A percentile compares a stretch with the other conserved stretches of the same genome.
phyloP scores from a whole-genome alignment of 2,888 invertebrate genomes.

The Mesorhabditis sp. region DNA sequence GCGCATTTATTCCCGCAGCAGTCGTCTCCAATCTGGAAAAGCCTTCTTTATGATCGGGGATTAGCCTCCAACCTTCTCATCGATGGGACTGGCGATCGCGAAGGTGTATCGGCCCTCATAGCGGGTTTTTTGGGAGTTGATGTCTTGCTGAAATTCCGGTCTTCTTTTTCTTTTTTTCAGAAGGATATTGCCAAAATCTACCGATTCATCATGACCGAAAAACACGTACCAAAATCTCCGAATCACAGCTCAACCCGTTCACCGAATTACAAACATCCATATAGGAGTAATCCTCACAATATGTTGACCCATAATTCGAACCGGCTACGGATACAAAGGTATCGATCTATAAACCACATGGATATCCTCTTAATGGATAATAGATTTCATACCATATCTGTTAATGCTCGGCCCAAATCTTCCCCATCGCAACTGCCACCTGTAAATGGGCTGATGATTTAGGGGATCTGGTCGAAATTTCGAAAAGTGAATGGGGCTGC shows the following conservation, averaged over 20 bases:
- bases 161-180: neutral
- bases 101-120: neutral
- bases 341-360: neutral
- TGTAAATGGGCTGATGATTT: neutral
- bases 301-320: neutral
- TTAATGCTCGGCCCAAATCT: neutral
- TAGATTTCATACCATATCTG: neutral
- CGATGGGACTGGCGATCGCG: neutral
- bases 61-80: neutral
- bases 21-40: neutral
- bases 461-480: too few relatives aligned
- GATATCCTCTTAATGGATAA: neutral
- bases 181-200: neutral
- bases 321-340: conserved; percentile 2
- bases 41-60: neutral
- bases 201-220: neutral
- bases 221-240: neutral
- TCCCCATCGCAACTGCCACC: conserved; percentile 2
- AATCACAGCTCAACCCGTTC: conserved; percentile 5
- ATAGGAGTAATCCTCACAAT: neutral
- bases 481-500: too few relatives aligned
- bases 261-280: conserved; percentile 1
- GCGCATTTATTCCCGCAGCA: neutral
- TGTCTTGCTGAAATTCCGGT: neutral
- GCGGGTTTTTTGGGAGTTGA: neutral